Percentiles rank a stretch among this genome's conserved stretches.
Evolutionary conservation across 1,140 invertebrate genomes (phyloP).

Genomic region (Pogonus chalceus): DNA sequence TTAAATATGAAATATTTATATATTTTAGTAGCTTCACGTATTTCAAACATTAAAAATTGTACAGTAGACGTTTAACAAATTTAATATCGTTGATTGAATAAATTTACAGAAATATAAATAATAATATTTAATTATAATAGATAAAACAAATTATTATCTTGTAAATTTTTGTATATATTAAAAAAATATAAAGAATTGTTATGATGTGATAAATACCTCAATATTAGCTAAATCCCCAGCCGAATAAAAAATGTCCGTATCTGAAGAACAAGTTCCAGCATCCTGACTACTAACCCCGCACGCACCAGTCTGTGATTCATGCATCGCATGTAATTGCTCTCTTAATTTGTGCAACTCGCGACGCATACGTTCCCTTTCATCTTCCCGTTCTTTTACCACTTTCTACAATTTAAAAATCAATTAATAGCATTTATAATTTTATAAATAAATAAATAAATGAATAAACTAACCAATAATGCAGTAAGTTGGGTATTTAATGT

Average conservation of each 20-base stretch:
- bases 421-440: no score
- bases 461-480: constrained; percentile 42
- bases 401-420: no score
- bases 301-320: constrained; percentile 31
- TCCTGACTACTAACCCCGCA: constrained; percentile 9
- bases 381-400: constrained; percentile 61
- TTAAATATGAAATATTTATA: no score
- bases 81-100: constrained; percentile 22
- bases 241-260: constrained; percentile 12
- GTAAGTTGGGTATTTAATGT: constrained; percentile 46
- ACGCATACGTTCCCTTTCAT: constrained; percentile 61
- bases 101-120: constrained; percentile 7
- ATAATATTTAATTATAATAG: background rate
- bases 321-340: constrained; percentile 59
- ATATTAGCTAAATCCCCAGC: constrained; percentile 25
- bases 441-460: constrained; percentile 9
- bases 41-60: no score
- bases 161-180: background rate
- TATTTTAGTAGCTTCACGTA: no score
- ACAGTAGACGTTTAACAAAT: constrained; percentile 15
- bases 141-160: background rate
- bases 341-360: constrained; percentile 58
- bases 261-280: constrained; percentile 25
- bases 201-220: constrained; percentile 24
- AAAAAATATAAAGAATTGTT: background rate